A percentile compares a stretch with the other conserved stretches of the same genome.
Conservation (phyloP, 1,140 invertebrate species). For the Brachionus manjavacas region DNA sequence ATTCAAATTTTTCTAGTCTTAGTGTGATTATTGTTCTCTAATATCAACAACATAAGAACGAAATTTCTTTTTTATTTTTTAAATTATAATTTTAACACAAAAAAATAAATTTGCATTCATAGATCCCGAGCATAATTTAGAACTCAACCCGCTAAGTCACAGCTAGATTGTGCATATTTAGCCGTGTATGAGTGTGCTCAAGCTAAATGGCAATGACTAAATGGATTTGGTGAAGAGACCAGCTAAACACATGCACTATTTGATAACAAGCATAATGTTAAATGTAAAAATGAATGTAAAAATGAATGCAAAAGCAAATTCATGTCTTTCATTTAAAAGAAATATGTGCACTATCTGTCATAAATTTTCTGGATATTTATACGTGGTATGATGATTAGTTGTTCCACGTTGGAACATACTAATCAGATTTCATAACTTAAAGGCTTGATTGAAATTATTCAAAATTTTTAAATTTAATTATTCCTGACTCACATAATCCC, state of each 20-base stretch:
- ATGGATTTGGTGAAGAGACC: neutral
- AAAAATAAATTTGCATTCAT: slow-evolving; percentile 23
- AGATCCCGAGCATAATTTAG: neutral
- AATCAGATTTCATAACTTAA: neutral
- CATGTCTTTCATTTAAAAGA: neutral
- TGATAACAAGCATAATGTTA: neutral
- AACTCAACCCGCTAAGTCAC: neutral
- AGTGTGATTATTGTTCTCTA: slow-evolving; percentile 18
- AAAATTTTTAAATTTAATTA: neutral
- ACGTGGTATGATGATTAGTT: neutral
- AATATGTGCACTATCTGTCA: neutral
- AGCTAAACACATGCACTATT: neutral
- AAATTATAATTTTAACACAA: slow-evolving; percentile 33
- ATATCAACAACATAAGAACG: slow-evolving; percentile 10
- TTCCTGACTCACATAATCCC: too few species aligned
- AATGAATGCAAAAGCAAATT: neutral
- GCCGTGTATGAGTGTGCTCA: neutral
- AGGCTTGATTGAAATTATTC: neutral
- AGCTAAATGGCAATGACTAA: neutral
- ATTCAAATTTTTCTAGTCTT: slow-evolving; percentile 17
- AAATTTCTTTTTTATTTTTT: slow-evolving; percentile 9
- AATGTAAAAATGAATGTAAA: too few species aligned
- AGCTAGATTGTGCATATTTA: neutral
- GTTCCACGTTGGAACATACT: neutral
- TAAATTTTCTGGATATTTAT: neutral